Evolutionary conservation across 2,888 invertebrate species (phyloP), one percentile per base, ranked within the genome.

Genomic region (Lithophane leautieri): DNA sequence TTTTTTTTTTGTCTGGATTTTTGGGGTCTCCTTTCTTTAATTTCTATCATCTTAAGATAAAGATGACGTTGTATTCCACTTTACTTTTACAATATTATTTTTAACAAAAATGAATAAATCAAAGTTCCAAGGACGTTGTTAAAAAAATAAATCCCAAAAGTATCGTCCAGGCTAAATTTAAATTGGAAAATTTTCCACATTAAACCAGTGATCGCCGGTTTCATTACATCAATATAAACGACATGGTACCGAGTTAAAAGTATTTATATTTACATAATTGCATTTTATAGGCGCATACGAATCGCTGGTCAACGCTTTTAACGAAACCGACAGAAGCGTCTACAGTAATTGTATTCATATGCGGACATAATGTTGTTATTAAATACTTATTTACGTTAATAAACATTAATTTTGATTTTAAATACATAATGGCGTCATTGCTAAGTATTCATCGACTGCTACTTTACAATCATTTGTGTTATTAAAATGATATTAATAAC

Each of bases 371-470:
- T 75, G 65, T 58, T 19, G 75, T 68, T 50, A 75, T 72, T 82
- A 78, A 78, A 70, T 52, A 71, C 82, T 85, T 89, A 89, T 91
- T 90, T 91, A 88, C 86, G 87, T 89, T 87, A 78, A 68, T 76
- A 66, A 75, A 81, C 79, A 85, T 78, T 85, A 71, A 83, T 89
- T 76, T 54, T 28, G 28, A 54, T 50, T 70, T 86, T 50, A 54
- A 60, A 84, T 82, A 34, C 34, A 83, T 79, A 84, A 84, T 81
- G 44, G 22, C 61, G 16, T 65, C 12, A 60, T 54, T 25, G 65
- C 40, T 56, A 34, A 61, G 25, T 56, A 52, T 14, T 52, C 40
- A 54, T 54, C 60, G 40, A n/a, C 54, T 14, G 14, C n/a, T 47
- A 61, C 12, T 75, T 25, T 42, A 40, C 19, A 40, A 56, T 34